A percentile compares a stretch with the other conserved stretches of the same genome.
phyloP scores from a whole-genome alignment of 2,113 vertebrate genomes.

The Cichladusa arquata region DNA sequence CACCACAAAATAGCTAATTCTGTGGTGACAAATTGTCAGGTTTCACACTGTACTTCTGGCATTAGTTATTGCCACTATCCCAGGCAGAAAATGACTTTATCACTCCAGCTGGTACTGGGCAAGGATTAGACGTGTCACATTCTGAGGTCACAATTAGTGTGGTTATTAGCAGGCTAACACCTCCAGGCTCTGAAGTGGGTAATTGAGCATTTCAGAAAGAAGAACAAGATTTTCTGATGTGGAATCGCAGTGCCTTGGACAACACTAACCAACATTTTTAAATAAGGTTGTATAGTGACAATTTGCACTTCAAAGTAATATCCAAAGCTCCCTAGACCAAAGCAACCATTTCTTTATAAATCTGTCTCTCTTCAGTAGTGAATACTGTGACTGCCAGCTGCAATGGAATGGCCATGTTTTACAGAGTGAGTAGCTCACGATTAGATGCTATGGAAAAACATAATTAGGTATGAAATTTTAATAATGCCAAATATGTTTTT shows the following conservation, averaged over 20 bases:
- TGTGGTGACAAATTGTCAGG: background rate
- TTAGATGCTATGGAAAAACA: background rate
- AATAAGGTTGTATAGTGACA: background rate
- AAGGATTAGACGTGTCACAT: background rate
- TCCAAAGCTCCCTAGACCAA: background rate
- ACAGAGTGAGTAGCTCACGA: background rate
- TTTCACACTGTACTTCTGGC: background rate
- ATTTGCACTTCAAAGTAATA: background rate
- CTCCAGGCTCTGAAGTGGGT: background rate
- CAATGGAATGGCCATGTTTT: background rate
- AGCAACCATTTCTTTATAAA: background rate
- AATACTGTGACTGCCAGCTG: background rate
- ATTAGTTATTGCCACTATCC: background rate
- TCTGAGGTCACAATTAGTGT: background rate
- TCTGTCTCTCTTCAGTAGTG: rapidly evolving
- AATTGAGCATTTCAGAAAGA: background rate
- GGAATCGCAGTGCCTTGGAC: background rate
- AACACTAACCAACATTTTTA: background rate
- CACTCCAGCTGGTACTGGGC: background rate
- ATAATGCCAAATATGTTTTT: background rate
- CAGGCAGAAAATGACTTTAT: background rate
- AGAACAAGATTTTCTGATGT: background rate
- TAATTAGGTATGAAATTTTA: background rate
- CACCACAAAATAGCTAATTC: background rate
- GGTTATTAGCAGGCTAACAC: background rate